Base-by-base conservation (phyloP, 2,113 vertebrate genomes). In the Acrocephalus kingi region DNA sequence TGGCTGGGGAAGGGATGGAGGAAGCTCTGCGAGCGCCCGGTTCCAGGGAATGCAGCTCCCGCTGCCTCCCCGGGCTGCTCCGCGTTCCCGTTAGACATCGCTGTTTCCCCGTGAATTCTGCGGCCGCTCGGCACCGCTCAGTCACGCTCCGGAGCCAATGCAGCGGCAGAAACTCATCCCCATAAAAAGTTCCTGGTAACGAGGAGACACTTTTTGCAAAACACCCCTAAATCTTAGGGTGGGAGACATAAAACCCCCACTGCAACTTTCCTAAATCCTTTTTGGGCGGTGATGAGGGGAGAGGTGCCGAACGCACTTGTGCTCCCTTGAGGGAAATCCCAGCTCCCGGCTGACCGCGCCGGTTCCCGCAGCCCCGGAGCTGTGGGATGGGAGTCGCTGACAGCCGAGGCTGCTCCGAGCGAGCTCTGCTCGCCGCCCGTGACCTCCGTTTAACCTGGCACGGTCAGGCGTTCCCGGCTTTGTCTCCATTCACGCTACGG, bases 291-390 rank as follows among this genome's bases (percentile, higher is more conserved):
- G 13, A 0, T 1, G 37, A 21, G 62, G 48, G 55, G 21, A 37
- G 48, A 31, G 84, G 11, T 8, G 31, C 33, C 7, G 10, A 30
- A 43, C 0, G 66, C 28, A 2, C n/a, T 67, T 10, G 30, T 22
- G 81, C 23, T 76, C 11, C 68, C 68, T 6, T 5, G 9, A 2
- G 73, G 76, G 76, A 51, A 51, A 52, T 5, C 28, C 16, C 2
- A 1, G 6, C 43, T 63, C 8, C 2, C 0, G 35, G 9, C 35
- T 0, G 43, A 0, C 7, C 69, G 28, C 63, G 10, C 15, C 1
- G 25, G 22, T 4, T 6, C 6, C 18, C 25, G 48, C 61, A 35
- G 27, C 39, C 49, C 51, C 30, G 15, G 5, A 3, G 86, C 76
- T 10, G 31, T 2, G 8, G 59, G 49, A 0, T 5, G 81, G 58